A percentile compares a stretch with the other conserved stretches of the same genome.
Evolutionary conservation across 2,888 invertebrate genomes (phyloP).

Genomic region (Chaetogeoica ovagalla): DNA sequence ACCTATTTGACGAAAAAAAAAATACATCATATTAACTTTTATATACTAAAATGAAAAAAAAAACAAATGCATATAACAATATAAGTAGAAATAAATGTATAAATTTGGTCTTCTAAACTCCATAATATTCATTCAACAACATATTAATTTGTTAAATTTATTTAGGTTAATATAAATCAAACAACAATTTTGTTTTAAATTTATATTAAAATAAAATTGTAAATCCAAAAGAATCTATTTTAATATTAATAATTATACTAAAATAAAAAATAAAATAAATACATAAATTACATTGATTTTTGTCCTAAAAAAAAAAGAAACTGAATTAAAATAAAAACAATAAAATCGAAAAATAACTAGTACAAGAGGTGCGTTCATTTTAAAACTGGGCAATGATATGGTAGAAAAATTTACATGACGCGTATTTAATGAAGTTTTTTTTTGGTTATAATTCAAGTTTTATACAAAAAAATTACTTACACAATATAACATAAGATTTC

Average conservation of each 20-base stretch:
- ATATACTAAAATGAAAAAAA: too few species aligned
- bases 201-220: conserved; percentile 44
- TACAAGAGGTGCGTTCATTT: conserved; percentile 16
- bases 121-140: neutral
- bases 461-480: conserved; percentile 6
- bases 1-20: too few species aligned
- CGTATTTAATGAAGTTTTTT: neutral
- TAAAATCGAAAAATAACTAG: conserved; percentile 14
- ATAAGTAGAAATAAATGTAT: too few species aligned
- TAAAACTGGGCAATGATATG: neutral
- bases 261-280: conserved; percentile 28
- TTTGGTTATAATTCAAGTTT: neutral
- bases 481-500: conserved; percentile 9
- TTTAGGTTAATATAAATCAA: conserved; percentile 30
- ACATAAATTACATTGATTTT: conserved; percentile 33
- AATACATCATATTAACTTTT: too few species aligned
- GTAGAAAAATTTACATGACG: neutral
- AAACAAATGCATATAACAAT: too few species aligned
- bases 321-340: neutral
- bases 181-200: conserved; percentile 32
- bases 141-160: conserved; percentile 2
- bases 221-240: conserved; percentile 39
- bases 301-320: conserved; percentile 19
- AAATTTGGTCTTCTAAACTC: too few species aligned
- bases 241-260: conserved; percentile 42